phyloP scores from a whole-genome alignment of 2,888 invertebrate species.

The Melinaea menophilus region DNA sequence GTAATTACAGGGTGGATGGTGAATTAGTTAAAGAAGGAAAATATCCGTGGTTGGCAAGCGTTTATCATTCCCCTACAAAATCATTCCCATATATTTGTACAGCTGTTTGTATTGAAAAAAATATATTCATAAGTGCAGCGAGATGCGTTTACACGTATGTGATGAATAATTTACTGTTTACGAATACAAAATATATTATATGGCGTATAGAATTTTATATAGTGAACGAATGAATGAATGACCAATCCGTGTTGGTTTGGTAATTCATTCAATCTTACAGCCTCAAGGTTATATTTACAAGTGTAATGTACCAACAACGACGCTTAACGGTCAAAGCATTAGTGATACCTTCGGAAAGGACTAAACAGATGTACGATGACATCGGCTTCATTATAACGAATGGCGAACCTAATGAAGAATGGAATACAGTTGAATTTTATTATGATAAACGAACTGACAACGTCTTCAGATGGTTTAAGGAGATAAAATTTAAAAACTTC shows the following conservation, averaged over 20 bases:
- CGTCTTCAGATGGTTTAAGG: slow-evolving; percentile 46
- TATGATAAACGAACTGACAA: slow-evolving; percentile 46
- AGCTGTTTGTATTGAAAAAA: slow-evolving; percentile 46
- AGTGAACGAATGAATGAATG: background rate
- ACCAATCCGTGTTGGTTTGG: background rate
- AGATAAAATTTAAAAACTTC: slow-evolving; percentile 27
- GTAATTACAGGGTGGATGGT: slow-evolving; percentile 45
- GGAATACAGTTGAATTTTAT: slow-evolving; percentile 39
- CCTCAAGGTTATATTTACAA: slow-evolving; percentile 47
- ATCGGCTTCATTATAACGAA: slow-evolving; percentile 52
- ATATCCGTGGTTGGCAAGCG: slow-evolving; percentile 55
- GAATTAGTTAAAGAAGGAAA: slow-evolving; percentile 25
- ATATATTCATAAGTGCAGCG: slow-evolving; percentile 57
- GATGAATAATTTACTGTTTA: background rate
- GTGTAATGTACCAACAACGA: slow-evolving; percentile 40
- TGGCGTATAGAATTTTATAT: background rate
- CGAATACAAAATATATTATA: no score
- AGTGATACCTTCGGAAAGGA: slow-evolving; percentile 43
- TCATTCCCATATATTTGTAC: slow-evolving; percentile 50
- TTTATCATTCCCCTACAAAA: slow-evolving; percentile 45
- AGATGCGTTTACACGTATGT: slow-evolving; percentile 50
- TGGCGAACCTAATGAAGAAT: slow-evolving; percentile 27
- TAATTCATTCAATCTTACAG: slow-evolving; percentile 35
- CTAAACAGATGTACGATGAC: slow-evolving; percentile 54
- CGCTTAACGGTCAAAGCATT: slow-evolving; percentile 41